Percentiles rank a stretch among this genome's conserved stretches.
Conservation (phyloP, 2,113 vertebrate genomes). For the Athene noctua region DNA sequence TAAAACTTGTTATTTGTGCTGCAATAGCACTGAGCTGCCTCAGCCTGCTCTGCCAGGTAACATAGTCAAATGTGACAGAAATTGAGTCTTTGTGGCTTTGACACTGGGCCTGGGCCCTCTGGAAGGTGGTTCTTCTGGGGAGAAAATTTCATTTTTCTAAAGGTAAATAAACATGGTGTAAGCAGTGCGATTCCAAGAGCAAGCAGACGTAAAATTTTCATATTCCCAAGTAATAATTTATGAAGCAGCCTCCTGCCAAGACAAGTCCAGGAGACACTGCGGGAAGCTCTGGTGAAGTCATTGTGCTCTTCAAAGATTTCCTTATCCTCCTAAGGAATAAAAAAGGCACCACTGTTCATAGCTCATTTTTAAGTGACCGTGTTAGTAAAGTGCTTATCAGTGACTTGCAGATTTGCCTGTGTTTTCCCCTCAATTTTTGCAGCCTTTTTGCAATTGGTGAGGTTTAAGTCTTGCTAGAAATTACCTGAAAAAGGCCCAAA, state of each 20-base stretch:
- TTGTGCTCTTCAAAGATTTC: neutral
- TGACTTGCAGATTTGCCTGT: neutral
- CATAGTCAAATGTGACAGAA: neutral
- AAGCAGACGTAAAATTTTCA: neutral
- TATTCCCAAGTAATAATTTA: neutral
- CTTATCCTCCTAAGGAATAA: neutral
- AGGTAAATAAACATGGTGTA: neutral
- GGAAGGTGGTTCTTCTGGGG: neutral
- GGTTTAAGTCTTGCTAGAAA: neutral
- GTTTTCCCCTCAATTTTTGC: neutral
- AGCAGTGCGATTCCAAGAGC: neutral
- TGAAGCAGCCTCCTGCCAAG: neutral
- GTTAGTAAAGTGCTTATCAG: neutral
- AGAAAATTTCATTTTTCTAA: neutral
- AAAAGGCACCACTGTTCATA: neutral
- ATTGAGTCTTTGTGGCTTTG: neutral
- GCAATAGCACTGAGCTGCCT: neutral
- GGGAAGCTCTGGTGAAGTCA: neutral
- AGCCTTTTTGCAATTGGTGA: neutral
- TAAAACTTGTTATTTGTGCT: neutral
- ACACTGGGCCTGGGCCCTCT: neutral
- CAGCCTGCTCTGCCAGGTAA: neutral
- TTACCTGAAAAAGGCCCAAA: neutral
- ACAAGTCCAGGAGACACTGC: neutral
- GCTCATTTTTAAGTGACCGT: fast-evolving